Evolutionary conservation across 1,140 invertebrate genomes (phyloP).

Genomic region (Eumaeus atala): DNA sequence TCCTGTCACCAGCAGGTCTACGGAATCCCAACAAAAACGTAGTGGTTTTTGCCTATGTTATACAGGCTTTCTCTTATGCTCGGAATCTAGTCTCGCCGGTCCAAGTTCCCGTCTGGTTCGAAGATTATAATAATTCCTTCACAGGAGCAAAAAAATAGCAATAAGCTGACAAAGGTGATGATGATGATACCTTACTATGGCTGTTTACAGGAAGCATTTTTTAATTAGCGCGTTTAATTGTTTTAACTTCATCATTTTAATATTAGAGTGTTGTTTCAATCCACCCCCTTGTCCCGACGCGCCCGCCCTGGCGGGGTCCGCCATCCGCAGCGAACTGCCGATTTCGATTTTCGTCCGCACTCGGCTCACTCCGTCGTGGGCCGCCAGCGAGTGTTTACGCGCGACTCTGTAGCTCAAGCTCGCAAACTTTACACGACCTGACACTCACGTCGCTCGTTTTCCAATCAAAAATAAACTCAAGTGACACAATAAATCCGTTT

Average conservation of each 20-base stretch:
- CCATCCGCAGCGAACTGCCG: constrained; percentile 26
- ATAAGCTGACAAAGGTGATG: too few relatives aligned
- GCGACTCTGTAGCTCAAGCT: constrained; percentile 18
- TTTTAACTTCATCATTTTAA: constrained; percentile 70
- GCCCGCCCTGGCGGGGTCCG: constrained; percentile 32
- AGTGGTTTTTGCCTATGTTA: too few relatives aligned
- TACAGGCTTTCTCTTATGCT: too few relatives aligned
- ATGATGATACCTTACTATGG: too few relatives aligned
- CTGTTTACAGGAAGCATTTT: constrained; percentile 20
- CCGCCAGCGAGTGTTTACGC: constrained; percentile 32
- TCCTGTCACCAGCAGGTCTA: too few relatives aligned
- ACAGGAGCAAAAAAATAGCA: constrained; percentile 7
- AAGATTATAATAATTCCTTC: neutral
- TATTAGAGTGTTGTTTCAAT: constrained; percentile 69
- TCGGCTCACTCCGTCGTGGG: constrained; percentile 55
- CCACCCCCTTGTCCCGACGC: constrained; percentile 41
- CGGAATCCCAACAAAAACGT: too few relatives aligned
- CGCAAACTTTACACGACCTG: constrained; percentile 64
- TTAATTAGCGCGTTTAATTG: constrained; percentile 73
- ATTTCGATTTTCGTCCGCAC: constrained; percentile 28
- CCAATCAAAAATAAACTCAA: constrained; percentile 11
- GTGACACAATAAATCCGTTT: neutral
- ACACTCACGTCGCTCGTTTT: constrained; percentile 10
- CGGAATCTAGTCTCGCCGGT: too few relatives aligned
- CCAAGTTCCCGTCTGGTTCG: too few relatives aligned